Evolutionary conservation across 2,113 vertebrate species (phyloP).

Genomic region (Cynocephalus volans): DNA sequence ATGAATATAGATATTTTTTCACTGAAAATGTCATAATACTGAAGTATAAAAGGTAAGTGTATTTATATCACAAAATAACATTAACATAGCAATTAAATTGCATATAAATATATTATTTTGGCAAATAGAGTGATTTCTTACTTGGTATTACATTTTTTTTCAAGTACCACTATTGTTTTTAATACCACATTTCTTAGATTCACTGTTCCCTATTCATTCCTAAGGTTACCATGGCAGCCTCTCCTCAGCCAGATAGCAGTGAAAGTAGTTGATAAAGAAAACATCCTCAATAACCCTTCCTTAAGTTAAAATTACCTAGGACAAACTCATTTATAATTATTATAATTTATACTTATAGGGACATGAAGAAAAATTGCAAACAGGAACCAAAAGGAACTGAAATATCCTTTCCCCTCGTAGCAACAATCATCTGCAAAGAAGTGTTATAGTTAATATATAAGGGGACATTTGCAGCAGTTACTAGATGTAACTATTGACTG

Average conservation of each 20-base stretch:
- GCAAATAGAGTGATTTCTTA: background rate
- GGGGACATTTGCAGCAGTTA: background rate
- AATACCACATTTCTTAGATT: background rate
- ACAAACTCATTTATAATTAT: background rate
- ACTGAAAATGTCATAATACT: conserved; percentile 3
- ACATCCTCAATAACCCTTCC: background rate
- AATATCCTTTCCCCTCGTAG: background rate
- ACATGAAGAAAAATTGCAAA: background rate
- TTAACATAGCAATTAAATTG: background rate
- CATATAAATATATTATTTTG: background rate
- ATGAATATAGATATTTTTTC: background rate
- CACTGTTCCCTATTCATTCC: background rate
- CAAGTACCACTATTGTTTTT: background rate
- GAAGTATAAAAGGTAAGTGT: background rate
- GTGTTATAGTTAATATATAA: background rate
- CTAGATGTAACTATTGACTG: background rate
- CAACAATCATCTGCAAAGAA: background rate
- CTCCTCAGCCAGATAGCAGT: background rate
- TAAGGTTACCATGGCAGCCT: background rate
- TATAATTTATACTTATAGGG: background rate
- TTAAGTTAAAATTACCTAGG: background rate
- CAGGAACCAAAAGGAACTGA: background rate
- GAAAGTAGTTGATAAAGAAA: background rate
- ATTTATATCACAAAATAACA: background rate
- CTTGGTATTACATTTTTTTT: background rate